Base-by-base conservation (phyloP, 2,797 vertebrate species). In the Poeciliopsis turneri region DNA sequence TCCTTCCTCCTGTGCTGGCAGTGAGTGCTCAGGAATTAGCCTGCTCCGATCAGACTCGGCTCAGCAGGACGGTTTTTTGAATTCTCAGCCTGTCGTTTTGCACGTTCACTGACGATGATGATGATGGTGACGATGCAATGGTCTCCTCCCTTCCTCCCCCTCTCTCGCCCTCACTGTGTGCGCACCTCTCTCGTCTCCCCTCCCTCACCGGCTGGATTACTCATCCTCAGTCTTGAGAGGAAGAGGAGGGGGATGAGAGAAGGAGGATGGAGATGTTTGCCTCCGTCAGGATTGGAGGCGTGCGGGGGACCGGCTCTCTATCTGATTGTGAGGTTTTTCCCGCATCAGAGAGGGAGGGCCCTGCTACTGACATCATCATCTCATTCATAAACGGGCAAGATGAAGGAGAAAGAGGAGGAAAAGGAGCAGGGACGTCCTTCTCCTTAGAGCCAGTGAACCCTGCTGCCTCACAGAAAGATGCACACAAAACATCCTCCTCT, bases 261-360 rank as follows among this genome's bases (percentile, higher is more conserved):
- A 23, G 74, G 76, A 11, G 53, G 76, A 75, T 13, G n/a, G 61
- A 9, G 82, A n/a, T 39, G 76, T 81, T 75, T 72, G 7, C 55
- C 66, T 49, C 33, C 36, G 4, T 51, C 74, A 30, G 55, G 13
- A 36, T 47, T 82, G 78, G 82, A 74, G 79, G 78, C 33, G 51
- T 55, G 0, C n/a, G 53, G 70, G 70, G 71, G 23, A 39, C 30
- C 72, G 77, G 51, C 76, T 75, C 82, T 78, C 59, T 59, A n/a
- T 57, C 74, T 85, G 78, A 71, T 88, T 84, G 87, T 90, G 87
- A 90, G 92, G 89, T 86, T 94, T 94, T 94, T 94, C 92, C 94
- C 78, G 91, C 93, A 94, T 91, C 90, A 41, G 82, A 53, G 88
- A 70, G 79, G 88, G 90, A 66, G 71, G 85, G 77, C 78, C 81